These are phyloP conservation scores for Dysidea cf. avara DNA, from an alignment of 37 sponge, comb jelly and placozoan genomes.

Conservation along the genomic window DNA sequence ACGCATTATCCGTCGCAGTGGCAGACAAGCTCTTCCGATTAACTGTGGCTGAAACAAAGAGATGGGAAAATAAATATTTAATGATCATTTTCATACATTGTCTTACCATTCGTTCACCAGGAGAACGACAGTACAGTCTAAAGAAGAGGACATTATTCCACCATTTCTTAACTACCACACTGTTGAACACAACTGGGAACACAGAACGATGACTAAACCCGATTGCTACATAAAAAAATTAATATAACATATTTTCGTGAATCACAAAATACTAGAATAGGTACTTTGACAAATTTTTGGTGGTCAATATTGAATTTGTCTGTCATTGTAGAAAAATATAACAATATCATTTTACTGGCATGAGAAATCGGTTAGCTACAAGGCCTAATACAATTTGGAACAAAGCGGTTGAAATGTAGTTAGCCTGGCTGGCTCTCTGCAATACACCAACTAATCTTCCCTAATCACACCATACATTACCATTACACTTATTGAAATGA, in stretches of 20 bases:
- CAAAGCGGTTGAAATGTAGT: too few species aligned
- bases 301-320: not conserved
- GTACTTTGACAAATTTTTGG: not conserved
- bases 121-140: constrained; percentile 44
- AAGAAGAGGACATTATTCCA: constrained; percentile 48
- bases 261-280: not conserved
- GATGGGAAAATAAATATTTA: too few species aligned
- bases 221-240: constrained; percentile 39
- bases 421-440: too few species aligned
- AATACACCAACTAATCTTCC: too few species aligned
- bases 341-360: too few species aligned
- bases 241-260: too few species aligned
- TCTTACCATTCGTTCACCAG: constrained; percentile 48
- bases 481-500: too few species aligned
- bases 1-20: not conserved
- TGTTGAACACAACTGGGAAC: constrained; percentile 54
- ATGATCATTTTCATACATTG: too few species aligned
- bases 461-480: too few species aligned
- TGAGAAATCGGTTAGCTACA: too few species aligned
- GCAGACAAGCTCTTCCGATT: constrained; percentile 6
- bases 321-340: not conserved
- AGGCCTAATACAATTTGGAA: too few species aligned
- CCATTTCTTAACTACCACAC: constrained; percentile 43
- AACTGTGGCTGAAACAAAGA: constrained; percentile 2
- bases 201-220: constrained; percentile 58